Evolutionary conservation across 2,888 invertebrate species (phyloP), one percentile per base, ranked within the genome.

Genomic region (Scaptomyza flava): DNA sequence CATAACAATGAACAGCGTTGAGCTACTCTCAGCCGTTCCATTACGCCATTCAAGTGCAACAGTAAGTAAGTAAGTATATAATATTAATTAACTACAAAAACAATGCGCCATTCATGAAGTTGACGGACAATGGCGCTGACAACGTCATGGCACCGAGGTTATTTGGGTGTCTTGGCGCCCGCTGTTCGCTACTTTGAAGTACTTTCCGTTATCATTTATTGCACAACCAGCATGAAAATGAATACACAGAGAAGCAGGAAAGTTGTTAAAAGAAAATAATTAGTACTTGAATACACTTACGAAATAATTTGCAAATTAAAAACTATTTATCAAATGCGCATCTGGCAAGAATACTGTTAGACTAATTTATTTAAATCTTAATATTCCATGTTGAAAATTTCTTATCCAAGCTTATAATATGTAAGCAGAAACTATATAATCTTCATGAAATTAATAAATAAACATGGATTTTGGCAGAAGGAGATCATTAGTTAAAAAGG

Each of bases 51-150:
- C 76, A 81, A 87, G 77, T 78, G 82, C 80, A 77, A 74, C 78
- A 80, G 69, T 74, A 68, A 82, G 20, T 20, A 34, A n/a, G 68
- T 20, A 34, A 20, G 68, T 68, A 67, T 68, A 85, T 77, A 70
- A 81, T 84, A 81, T 87, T 84, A 83, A 83, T 83, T 83, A 83
- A 81, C 79, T 70, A 68, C 74, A 74, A 61, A 81, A 77, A 82
- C 82, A 81, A 76, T 73, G 78, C 67, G 30, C 61, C 61, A 74
- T 72, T 71, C 68, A 17, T 60, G 70, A 69, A 59, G 57, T 58
- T 50, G 57, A 34, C 62, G 58, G 56, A 59, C 67, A 67, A 67
- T 67, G 46, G 30, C 58, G 60, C 41, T 57, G 56, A 30, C 66
- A 59, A 23, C 34, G 42, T 27, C 63, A 34, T 17, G 9, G 34